phyloP scores from a whole-genome alignment of 64 coral and sea anemone species.

The Porites lutea region DNA sequence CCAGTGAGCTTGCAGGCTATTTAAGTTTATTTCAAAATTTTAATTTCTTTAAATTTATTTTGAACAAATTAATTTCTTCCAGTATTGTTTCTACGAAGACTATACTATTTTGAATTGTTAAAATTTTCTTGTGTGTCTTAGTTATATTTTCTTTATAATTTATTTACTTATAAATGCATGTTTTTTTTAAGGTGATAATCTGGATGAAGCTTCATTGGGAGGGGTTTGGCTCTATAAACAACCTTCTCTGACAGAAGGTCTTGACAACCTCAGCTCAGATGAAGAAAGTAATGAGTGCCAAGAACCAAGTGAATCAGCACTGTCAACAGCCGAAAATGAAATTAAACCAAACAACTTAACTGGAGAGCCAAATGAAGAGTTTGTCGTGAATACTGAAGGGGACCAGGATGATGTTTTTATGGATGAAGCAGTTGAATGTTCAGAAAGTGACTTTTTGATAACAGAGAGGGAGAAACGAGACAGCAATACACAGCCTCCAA shows the following conservation, averaged over 20 bases:
- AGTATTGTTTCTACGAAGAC: no score
- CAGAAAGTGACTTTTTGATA: conserved; percentile 28
- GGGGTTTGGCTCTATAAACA: conserved; percentile 94
- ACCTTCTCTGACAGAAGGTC: conserved; percentile 84
- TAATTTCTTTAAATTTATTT: no score
- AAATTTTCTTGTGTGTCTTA: no score
- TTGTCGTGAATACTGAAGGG: background rate
- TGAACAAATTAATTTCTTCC: no score
- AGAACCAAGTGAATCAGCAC: conserved; percentile 7
- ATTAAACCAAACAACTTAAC: background rate
- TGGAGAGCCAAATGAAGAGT: background rate
- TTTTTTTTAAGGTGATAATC: background rate
- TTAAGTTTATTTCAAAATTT: no score
- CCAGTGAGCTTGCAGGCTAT: no score
- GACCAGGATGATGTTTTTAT: conserved; percentile 78
- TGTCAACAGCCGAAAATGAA: background rate
- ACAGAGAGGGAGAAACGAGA: conserved; percentile 22
- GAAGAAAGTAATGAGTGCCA: conserved; percentile 30
- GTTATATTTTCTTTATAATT: background rate
- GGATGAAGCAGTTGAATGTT: background rate
- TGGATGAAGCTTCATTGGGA: conserved; percentile 41
- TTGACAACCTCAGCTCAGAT: conserved; percentile 71
- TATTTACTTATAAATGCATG: background rate
- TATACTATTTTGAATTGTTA: no score
- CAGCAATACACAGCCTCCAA: conserved; percentile 22